Evolutionary conservation across 2,888 invertebrate genomes (phyloP), one percentile per base, ranked within the genome.

Genomic region (Oscheius sp.): DNA sequence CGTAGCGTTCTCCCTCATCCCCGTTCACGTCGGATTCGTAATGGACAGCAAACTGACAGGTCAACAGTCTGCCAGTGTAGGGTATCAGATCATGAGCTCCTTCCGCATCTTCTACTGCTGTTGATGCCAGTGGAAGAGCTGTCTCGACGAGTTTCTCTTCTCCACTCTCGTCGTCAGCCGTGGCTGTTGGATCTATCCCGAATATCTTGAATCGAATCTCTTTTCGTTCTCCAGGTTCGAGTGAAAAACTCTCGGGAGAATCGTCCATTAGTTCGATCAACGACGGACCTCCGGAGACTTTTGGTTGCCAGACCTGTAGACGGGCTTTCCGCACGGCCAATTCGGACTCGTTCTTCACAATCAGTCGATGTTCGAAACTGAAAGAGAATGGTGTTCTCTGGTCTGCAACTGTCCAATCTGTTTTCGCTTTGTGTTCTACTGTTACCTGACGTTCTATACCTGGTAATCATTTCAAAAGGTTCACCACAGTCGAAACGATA

Each of bases 131-230:
- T 2, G 82, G 82, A 3, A 80, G 75, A n/a, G 76, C 77, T 57
- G 78, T 82, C 65, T 82, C 81, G 7, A 81, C 75, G 35, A 75
- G 33, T 60, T 77, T 79, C 29, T 79, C 80, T 48, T 79, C 79
- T n/a, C 76, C 77, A 57, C 71, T 76, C 63, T 83, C 80, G 57
- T 86, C 86, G 33, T 84, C 85, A 1, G 86, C 81, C 0, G 86
- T 85, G 2, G 85, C 79, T 0, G 87, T 82, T 62, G 88, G 87
- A 77, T 88, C 88, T 42, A 88, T 85, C 59, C 88, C 88, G 70
- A 88, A 88, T 21, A 88, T 84, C 21, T 79, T 78, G 73, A 88
- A 85, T n/a, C 74, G 76, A 42, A 88, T 73, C 37, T 83, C 80
- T 48, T 75, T 78, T 9, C 75, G 70, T 55, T 80, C 81, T 4